Percentiles rank a stretch among this genome's conserved stretches.
These are phyloP conservation scores for Drosophila tanythrix DNA, from an alignment of 2,888 invertebrate genomes.

Conservation along the genomic window DNA sequence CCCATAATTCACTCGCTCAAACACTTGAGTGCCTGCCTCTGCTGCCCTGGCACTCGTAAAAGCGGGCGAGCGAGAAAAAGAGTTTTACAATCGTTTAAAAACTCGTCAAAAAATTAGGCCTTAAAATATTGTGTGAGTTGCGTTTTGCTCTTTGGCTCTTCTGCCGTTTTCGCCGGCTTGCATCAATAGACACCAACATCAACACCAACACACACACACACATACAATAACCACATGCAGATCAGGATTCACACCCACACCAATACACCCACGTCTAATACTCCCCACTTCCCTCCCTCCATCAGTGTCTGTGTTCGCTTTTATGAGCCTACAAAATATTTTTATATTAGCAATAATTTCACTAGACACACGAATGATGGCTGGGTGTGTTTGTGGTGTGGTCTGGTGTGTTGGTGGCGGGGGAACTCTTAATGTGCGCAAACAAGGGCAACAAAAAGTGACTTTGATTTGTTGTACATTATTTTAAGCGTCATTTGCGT, in stretches of 20 bases:
- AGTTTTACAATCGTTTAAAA: slow-evolving; percentile 85
- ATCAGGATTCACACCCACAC: slow-evolving; percentile 26
- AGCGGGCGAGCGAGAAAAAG: slow-evolving; percentile 58
- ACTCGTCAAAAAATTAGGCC: slow-evolving; percentile 84
- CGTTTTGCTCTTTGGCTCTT: slow-evolving; percentile 43
- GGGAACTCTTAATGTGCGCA: slow-evolving; percentile 54
- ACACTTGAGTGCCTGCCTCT: slow-evolving; percentile 57
- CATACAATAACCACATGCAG: slow-evolving; percentile 29
- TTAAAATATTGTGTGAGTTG: slow-evolving; percentile 81
- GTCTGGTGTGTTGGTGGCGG: slow-evolving; percentile 17
- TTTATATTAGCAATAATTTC: slow-evolving; percentile 82
- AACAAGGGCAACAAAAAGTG: slow-evolving; percentile 47
- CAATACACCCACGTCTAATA: slow-evolving; percentile 16
- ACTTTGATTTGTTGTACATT: slow-evolving; percentile 66
- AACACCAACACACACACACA: slow-evolving; percentile 31
- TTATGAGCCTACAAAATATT: slow-evolving; percentile 81
- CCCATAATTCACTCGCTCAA: slow-evolving; percentile 76
- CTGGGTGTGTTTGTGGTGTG: slow-evolving; percentile 6
- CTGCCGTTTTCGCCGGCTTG: slow-evolving; percentile 35
- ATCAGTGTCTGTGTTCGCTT: slow-evolving; percentile 59
- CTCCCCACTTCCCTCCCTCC: slow-evolving; percentile 2
- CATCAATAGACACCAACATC: slow-evolving; percentile 57
- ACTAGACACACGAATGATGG: slow-evolving; percentile 57
- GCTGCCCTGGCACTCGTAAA: slow-evolving; percentile 66
- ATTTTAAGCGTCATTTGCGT: slow-evolving; percentile 50